These are phyloP conservation scores for Homalodisca vitripennis DNA, from an alignment of 1,140 invertebrate genomes.

Conservation along the genomic window DNA sequence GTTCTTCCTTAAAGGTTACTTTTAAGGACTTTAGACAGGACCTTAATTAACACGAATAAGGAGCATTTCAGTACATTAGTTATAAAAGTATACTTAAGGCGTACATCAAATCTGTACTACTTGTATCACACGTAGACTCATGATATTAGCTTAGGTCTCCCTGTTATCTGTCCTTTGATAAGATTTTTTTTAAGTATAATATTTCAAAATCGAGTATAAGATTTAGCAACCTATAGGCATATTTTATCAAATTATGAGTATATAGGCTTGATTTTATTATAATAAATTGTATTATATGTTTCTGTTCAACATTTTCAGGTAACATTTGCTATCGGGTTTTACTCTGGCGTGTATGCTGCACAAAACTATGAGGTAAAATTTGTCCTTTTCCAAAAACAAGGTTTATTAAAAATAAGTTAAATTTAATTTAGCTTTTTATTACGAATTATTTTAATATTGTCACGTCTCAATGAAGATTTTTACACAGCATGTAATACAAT, in stretches of 20 bases:
- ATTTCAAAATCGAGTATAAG: neutral
- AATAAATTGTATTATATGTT: neutral
- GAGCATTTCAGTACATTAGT: neutral
- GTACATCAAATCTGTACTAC: neutral
- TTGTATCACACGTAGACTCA: neutral
- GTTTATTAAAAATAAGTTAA: too few species aligned
- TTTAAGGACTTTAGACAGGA: too few species aligned
- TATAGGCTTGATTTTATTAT: neutral
- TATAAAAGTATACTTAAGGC: too few species aligned
- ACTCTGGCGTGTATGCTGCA: slow-evolving; percentile 73
- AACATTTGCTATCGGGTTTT: slow-evolving; percentile 71
- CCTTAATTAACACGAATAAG: neutral
- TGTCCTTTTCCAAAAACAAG: slow-evolving; percentile 19
- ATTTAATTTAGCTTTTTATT: too few species aligned
- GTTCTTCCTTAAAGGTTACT: too few species aligned
- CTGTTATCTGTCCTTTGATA: neutral
- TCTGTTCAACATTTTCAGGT: slow-evolving; percentile 53
- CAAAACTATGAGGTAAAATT: slow-evolving; percentile 77
- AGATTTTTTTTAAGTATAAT: neutral
- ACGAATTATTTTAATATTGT: too few species aligned
- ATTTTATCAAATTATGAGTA: neutral
- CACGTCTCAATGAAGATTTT: too few species aligned
- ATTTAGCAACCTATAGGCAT: neutral
- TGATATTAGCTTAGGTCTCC: neutral
- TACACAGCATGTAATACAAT: too few species aligned